Evolutionary conservation across 1,140 invertebrate species (phyloP).

Genomic region (Eurytemora carolleeae): DNA sequence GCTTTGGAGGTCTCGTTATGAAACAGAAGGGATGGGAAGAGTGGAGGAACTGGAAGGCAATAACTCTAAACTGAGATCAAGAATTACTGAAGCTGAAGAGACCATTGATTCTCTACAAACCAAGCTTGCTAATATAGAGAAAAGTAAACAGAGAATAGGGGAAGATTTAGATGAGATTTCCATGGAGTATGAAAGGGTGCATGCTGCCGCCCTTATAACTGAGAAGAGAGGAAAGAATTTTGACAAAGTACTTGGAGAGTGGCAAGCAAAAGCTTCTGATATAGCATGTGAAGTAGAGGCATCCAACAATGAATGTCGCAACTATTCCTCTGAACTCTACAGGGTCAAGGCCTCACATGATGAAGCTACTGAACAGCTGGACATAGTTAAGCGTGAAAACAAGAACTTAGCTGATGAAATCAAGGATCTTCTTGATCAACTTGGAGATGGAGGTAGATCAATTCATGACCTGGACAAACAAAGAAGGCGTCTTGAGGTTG

Average conservation of each 20-base stretch:
- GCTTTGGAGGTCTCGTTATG: conserved; percentile 31
- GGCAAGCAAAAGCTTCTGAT: conserved; percentile 37
- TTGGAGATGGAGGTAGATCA: conserved; percentile 34
- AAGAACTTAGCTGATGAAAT: conserved; percentile 62
- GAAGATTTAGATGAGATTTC: conserved; percentile 31
- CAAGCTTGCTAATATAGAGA: conserved; percentile 33
- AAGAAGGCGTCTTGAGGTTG: conserved; percentile 53
- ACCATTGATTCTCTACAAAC: conserved; percentile 7
- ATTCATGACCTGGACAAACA: conserved; percentile 39
- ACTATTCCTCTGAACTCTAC: conserved; percentile 38
- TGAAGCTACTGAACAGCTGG: conserved; percentile 33
- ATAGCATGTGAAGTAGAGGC: conserved; percentile 35
- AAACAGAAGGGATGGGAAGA: conserved; percentile 41
- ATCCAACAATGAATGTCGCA: conserved; percentile 36
- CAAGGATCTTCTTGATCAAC: conserved; percentile 58
- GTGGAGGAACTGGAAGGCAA: conserved; percentile 96
- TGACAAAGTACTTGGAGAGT: conserved; percentile 37
- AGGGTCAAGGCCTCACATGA: conserved; percentile 33
- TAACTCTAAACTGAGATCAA: conserved; percentile 72
- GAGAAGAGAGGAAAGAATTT: conserved; percentile 42
- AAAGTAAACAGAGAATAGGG: conserved; percentile 31
- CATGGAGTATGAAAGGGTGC: conserved; percentile 37
- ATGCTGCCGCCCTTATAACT: conserved; percentile 29
- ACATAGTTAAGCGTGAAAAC: conserved; percentile 38
- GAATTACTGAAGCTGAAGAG: conserved; percentile 76